phyloP scores from a whole-genome alignment of 2,113 vertebrate species.

The Lagenorhynchus albirostris region DNA sequence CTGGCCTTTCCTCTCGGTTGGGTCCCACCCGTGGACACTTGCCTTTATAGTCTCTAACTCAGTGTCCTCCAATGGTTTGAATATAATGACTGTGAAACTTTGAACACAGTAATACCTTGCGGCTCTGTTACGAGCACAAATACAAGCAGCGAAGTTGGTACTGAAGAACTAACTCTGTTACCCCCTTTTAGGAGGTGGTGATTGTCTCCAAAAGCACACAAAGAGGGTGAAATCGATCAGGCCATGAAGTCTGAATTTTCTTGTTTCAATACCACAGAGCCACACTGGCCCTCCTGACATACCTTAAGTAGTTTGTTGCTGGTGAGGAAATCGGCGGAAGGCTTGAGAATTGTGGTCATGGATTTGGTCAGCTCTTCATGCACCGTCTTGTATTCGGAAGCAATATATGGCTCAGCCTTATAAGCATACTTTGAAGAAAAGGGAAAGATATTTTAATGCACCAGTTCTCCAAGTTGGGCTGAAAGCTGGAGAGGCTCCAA shows the following conservation, averaged over 20 bases:
- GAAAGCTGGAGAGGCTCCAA: neutral
- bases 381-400: constrained; percentile 88
- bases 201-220: neutral
- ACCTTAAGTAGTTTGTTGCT: constrained; percentile 99
- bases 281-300: neutral
- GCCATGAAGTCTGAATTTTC: neutral
- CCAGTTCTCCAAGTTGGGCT: neutral
- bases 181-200: neutral
- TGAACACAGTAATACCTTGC: neutral
- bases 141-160: neutral
- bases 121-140: neutral
- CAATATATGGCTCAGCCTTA: constrained; percentile 91
- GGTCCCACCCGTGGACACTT: neutral
- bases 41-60: neutral
- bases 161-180: neutral
- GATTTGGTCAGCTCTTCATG: constrained; percentile 97
- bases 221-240: neutral
- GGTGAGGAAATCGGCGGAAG: constrained; percentile 98
- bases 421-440: constrained; percentile 90
- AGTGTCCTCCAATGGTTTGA: neutral
- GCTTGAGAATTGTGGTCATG: constrained; percentile 97
- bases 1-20: neutral
- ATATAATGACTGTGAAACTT: neutral
- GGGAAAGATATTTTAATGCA: neutral
- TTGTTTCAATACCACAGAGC: neutral